phyloP scores from a whole-genome alignment of 2,113 vertebrate genomes.

The Ctenomys sociabilis region DNA sequence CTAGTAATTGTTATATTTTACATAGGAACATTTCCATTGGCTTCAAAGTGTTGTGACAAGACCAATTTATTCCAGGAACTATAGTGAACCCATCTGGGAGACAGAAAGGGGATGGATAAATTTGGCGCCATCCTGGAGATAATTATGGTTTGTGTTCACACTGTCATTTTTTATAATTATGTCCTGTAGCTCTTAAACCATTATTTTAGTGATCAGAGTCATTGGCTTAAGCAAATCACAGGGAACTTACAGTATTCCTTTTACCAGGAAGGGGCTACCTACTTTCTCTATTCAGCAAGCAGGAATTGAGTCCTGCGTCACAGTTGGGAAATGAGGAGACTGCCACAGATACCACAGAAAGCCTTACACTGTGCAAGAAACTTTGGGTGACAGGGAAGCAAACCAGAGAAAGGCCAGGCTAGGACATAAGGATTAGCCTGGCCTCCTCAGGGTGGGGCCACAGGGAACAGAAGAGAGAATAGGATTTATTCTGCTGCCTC shows the following conservation, averaged over 20 bases:
- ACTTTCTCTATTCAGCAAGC: neutral
- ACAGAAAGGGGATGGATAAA: neutral
- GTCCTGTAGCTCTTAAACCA: neutral
- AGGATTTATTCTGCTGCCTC: neutral
- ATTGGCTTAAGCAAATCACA: neutral
- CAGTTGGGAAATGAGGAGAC: neutral
- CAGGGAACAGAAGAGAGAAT: neutral
- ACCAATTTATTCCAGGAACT: neutral
- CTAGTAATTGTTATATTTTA: neutral
- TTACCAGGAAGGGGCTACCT: neutral
- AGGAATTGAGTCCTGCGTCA: neutral
- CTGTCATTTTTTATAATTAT: neutral
- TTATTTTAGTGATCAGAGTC: neutral
- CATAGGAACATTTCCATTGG: neutral
- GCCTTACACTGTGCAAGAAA: neutral
- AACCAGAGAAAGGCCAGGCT: neutral
- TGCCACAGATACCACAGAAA: too few relatives aligned
- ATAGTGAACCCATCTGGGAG: neutral
- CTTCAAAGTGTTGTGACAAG: neutral
- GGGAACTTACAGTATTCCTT: neutral
- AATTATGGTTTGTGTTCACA: too few relatives aligned
- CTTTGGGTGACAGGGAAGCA: neutral
- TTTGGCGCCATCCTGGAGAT: rapidly evolving
- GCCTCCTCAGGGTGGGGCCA: neutral
- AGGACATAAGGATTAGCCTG: neutral